Conservation (phyloP, 2,113 vertebrate genomes). For the Cygnus buccinator region DNA sequence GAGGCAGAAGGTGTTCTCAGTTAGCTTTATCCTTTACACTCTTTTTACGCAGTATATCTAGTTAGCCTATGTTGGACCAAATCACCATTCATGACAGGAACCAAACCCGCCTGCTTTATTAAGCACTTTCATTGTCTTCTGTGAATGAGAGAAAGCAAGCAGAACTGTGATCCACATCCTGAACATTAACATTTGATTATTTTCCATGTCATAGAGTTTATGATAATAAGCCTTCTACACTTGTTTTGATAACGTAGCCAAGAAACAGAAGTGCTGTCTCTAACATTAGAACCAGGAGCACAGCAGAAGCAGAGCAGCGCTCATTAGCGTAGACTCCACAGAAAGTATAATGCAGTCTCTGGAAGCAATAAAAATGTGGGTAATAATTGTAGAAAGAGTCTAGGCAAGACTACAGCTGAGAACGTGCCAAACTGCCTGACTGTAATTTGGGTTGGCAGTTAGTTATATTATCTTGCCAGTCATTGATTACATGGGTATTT, state of each 20-base stretch:
- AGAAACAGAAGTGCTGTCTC: slow-evolving; percentile 42
- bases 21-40: neutral
- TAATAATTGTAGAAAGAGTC: slow-evolving; percentile 29
- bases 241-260: slow-evolving; percentile 24
- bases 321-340: neutral
- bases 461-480: slow-evolving; percentile 25
- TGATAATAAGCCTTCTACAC: neutral
- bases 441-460: slow-evolving; percentile 60
- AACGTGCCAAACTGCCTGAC: slow-evolving; percentile 27
- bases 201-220: slow-evolving; percentile 13
- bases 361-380: slow-evolving; percentile 43
- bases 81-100: neutral
- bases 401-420: slow-evolving; percentile 13
- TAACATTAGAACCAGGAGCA: slow-evolving; percentile 5
- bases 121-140: neutral
- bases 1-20: neutral
- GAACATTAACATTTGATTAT: neutral
- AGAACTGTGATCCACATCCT: neutral
- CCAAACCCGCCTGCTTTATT: neutral
- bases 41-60: neutral
- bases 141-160: neutral
- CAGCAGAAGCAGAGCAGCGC: neutral
- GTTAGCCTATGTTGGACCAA: neutral
- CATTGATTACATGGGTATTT: slow-evolving; percentile 24
- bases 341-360: slow-evolving; percentile 30